Evolutionary conservation across 1,140 invertebrate species (phyloP).

Genomic region (Drosophila grimshawi): DNA sequence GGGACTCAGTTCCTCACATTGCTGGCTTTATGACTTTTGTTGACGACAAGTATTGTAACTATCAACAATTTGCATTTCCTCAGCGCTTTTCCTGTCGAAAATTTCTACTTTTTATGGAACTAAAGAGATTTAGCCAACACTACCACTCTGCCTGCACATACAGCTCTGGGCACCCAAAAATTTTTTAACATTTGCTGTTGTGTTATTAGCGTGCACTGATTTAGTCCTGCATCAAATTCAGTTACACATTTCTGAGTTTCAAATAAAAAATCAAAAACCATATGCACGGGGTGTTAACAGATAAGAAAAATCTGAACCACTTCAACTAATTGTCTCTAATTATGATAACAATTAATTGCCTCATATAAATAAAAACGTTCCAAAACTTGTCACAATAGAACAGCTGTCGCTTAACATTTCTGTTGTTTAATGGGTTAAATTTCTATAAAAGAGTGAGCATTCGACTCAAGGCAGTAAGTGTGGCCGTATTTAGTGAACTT

Average conservation of each 20-base stretch:
- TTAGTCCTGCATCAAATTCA: background rate
- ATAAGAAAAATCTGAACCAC: no score
- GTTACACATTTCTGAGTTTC: background rate
- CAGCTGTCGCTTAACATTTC: background rate
- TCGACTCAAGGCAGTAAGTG: background rate
- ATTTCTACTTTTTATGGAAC: constrained; percentile 19
- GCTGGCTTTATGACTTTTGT: background rate
- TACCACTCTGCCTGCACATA: background rate
- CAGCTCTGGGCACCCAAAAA: constrained; percentile 14
- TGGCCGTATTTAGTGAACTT: background rate
- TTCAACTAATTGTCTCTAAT: no score
- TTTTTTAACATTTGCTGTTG: background rate
- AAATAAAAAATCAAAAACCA: background rate
- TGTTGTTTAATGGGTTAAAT: background rate
- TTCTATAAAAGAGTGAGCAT: background rate
- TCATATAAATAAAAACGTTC: background rate
- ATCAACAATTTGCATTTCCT: constrained; percentile 9
- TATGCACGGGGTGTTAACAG: no score
- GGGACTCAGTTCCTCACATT: constrained; percentile 29
- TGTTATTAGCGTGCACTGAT: constrained; percentile 11
- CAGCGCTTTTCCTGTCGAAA: constrained; percentile 4
- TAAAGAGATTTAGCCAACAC: constrained; percentile 16
- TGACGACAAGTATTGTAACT: background rate
- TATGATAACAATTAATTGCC: background rate
- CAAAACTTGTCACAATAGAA: background rate